A percentile compares a stretch with the other conserved stretches of the same genome.
phyloP scores from a whole-genome alignment of 2,888 invertebrate species.

The Candidula unifasciata region DNA sequence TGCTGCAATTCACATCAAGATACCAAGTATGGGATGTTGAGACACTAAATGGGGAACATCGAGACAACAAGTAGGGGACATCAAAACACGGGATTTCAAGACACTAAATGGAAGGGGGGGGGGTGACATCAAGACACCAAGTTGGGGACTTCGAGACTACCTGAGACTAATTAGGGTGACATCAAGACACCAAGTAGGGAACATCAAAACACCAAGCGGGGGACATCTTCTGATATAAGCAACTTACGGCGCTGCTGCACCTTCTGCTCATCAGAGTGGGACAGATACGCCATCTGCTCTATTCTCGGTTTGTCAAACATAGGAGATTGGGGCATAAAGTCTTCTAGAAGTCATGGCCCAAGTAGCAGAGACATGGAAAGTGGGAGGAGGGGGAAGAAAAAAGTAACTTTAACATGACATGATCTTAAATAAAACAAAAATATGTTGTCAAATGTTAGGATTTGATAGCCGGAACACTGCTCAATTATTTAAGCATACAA shows the following conservation, averaged over 20 bases:
- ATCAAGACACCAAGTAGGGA: not conserved
- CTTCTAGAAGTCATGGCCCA: slow-evolving; percentile 76
- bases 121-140: no score
- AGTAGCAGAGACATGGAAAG: slow-evolving; percentile 34
- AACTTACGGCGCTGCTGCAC: slow-evolving; percentile 88
- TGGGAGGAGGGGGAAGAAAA: slow-evolving; percentile 23
- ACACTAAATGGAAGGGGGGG: no score
- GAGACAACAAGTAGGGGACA: no score
- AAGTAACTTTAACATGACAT: not conserved
- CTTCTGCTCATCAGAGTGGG: slow-evolving; percentile 88
- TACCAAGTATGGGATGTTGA: not conserved
- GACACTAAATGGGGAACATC: no score
- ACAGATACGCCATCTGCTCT: slow-evolving; percentile 88
- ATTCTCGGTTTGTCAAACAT: slow-evolving; percentile 86
- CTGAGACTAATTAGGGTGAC: no score
- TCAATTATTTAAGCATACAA: no score
- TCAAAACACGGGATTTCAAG: no score
- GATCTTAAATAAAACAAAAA: no score
- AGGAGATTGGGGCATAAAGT: slow-evolving; percentile 80
- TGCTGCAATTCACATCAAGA: not conserved
- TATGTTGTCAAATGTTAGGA: no score
- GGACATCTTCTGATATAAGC: not conserved
- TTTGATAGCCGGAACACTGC: no score
- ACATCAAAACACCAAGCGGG: no score
- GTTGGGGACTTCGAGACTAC: no score